phyloP scores from a whole-genome alignment of 2,888 invertebrate genomes.

The Tupiocoris notatus region DNA sequence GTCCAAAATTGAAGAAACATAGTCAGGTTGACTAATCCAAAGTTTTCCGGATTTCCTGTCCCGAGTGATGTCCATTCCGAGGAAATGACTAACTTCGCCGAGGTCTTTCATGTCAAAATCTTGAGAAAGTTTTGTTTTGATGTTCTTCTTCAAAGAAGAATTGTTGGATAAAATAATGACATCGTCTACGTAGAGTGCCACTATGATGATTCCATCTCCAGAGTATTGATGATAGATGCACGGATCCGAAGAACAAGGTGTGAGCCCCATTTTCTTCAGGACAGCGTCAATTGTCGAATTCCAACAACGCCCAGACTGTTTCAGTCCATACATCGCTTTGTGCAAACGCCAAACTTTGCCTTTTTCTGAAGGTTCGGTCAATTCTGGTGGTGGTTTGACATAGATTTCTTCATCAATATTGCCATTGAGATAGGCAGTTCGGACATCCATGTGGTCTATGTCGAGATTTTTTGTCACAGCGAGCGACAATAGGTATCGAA shows the following conservation, averaged over 20 bases:
- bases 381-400: constrained; percentile 5
- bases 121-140: not conserved
- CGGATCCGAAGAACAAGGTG: not conserved
- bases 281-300: not conserved
- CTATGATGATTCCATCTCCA: not conserved
- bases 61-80: constrained; percentile 1
- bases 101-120: not conserved
- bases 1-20: not conserved
- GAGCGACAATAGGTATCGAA: not conserved
- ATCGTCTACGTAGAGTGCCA: not conserved
- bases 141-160: not conserved
- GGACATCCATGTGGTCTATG: not conserved
- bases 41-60: not conserved
- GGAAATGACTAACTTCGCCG: not conserved
- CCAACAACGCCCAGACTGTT: constrained; percentile 5
- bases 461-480: constrained; percentile 11
- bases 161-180: not conserved
- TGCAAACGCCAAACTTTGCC: constrained; percentile 1
- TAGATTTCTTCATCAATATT: constrained; percentile 17
- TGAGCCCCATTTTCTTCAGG: not conserved
- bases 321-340: not conserved
- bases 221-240: not conserved
- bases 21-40: not conserved
- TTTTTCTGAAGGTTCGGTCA: not conserved
- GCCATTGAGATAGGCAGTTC: constrained; percentile 3